phyloP scores from a whole-genome alignment of 2,797 vertebrate genomes.

The Pipistrellus pygmaeus region DNA sequence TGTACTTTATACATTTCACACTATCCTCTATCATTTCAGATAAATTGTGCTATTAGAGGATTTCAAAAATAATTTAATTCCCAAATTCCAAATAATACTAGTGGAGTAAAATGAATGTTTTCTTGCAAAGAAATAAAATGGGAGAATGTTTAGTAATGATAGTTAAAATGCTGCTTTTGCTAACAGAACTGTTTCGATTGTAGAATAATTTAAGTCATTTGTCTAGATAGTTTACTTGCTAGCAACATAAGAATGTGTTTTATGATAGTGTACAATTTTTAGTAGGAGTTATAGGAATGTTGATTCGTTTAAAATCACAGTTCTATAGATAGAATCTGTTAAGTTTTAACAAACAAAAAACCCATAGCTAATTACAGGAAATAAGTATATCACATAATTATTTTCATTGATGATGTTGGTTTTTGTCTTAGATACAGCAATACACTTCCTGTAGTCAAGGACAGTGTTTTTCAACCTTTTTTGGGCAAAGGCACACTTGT shows the following conservation, averaged over 20 bases:
- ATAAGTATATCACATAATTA: slow-evolving; percentile 5
- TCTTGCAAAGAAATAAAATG: slow-evolving; percentile 57
- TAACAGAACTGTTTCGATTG: slow-evolving; percentile 49
- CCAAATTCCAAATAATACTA: slow-evolving; percentile 39
- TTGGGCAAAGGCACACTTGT: no score
- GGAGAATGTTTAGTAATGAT: slow-evolving; percentile 44
- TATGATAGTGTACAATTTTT: slow-evolving; percentile 62
- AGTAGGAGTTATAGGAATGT: slow-evolving; percentile 50
- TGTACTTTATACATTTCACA: not conserved
- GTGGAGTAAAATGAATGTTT: slow-evolving; percentile 61
- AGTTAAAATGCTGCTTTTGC: slow-evolving; percentile 41
- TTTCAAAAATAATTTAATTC: slow-evolving; percentile 29
- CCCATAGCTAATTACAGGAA: slow-evolving; percentile 39
- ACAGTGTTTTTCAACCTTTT: no score
- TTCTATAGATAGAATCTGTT: slow-evolving; percentile 34
- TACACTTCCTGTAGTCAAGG: slow-evolving; percentile 32
- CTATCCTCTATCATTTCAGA: slow-evolving; percentile 27
- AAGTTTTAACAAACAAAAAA: slow-evolving; percentile 58
- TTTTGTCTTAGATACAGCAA: slow-evolving; percentile 55
- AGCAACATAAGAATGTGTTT: slow-evolving; percentile 47
- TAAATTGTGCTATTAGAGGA: not conserved
- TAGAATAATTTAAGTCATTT: slow-evolving; percentile 53
- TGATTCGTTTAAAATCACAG: slow-evolving; percentile 50
- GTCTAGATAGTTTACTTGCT: slow-evolving; percentile 62
- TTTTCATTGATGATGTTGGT: slow-evolving; percentile 30